phyloP scores from a whole-genome alignment of 1,140 invertebrate genomes.

The Hyles vespertilio region DNA sequence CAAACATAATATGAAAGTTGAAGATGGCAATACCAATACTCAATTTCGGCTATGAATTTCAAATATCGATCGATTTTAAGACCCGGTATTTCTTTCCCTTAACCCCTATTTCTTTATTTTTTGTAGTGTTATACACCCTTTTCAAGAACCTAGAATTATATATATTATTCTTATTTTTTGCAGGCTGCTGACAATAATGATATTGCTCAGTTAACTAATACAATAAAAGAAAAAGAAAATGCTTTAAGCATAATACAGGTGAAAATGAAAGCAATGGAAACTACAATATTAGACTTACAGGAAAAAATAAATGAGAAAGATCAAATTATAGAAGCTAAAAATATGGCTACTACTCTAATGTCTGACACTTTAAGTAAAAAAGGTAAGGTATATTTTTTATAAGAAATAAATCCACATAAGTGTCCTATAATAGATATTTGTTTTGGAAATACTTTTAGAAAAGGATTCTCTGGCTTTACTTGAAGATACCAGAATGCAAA shows the following conservation, averaged over 20 bases:
- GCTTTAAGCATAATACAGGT: constrained; percentile 63
- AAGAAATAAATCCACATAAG: not conserved
- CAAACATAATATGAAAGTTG: no score
- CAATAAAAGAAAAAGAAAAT: constrained; percentile 66
- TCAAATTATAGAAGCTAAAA: constrained; percentile 89
- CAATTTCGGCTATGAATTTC: no score
- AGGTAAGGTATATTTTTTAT: constrained; percentile 49
- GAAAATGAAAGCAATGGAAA: constrained; percentile 80
- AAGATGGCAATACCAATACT: no score
- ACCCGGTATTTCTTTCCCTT: no score
- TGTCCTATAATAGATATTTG: not conserved
- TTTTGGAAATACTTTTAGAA: constrained; percentile 33
- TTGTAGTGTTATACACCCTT: no score
- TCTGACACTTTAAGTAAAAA: constrained; percentile 84
- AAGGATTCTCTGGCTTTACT: constrained; percentile 82
- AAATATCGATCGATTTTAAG: no score
- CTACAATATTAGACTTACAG: constrained; percentile 81
- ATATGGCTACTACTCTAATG: constrained; percentile 86
- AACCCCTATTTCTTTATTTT: no score
- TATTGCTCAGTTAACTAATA: constrained; percentile 43
- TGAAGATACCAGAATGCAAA: constrained; percentile 87
- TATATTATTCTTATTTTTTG: not conserved
- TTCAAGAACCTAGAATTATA: not conserved
- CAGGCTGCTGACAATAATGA: constrained; percentile 41
- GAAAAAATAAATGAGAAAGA: constrained; percentile 91